A percentile compares a stretch with the other conserved stretches of the same genome.
Evolutionary conservation across 1,140 invertebrate species (phyloP).

Genomic region (Drosophila bifasciata): DNA sequence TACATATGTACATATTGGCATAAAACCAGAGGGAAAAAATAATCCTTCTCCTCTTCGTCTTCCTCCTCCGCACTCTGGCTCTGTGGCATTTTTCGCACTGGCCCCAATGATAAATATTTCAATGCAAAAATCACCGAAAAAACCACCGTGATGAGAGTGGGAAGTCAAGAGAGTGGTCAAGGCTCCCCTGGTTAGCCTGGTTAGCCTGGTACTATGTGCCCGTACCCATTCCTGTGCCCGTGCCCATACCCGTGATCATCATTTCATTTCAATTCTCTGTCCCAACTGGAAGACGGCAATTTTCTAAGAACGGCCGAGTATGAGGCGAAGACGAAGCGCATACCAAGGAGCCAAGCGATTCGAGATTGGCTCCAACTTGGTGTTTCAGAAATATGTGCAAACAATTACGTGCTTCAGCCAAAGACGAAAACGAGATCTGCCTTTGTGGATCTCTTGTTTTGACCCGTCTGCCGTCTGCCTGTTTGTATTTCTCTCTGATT

Average conservation of each 20-base stretch:
- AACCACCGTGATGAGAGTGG: slow-evolving; percentile 42
- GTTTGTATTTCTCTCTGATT: slow-evolving; percentile 68
- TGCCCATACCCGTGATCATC: slow-evolving; percentile 51
- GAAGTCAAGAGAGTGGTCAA: slow-evolving; percentile 13
- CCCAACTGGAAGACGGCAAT: slow-evolving; percentile 74
- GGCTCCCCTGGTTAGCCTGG: slow-evolving; percentile 40
- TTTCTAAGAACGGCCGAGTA: slow-evolving; percentile 67
- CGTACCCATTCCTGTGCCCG: not conserved
- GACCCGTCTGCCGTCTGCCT: slow-evolving; percentile 17
- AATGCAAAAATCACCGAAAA: slow-evolving; percentile 81
- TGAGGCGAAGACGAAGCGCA: slow-evolving; percentile 62
- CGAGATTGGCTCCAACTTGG: slow-evolving; percentile 61
- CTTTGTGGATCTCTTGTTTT: slow-evolving; percentile 20
- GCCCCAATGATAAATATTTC: slow-evolving; percentile 70
- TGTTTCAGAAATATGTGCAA: slow-evolving; percentile 81
- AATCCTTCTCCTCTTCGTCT: slow-evolving; percentile 1
- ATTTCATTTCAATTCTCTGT: slow-evolving; percentile 77
- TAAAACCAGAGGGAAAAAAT: slow-evolving; percentile 15
- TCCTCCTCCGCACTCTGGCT: not conserved
- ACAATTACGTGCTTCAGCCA: slow-evolving; percentile 67
- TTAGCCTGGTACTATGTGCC: not conserved
- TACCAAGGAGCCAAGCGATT: slow-evolving; percentile 68
- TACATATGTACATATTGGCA: not conserved
- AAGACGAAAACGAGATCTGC: slow-evolving; percentile 44
- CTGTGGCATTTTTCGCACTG: slow-evolving; percentile 77